These are phyloP conservation scores for Camponotus pennsylvanicus DNA, from an alignment of 1,140 invertebrate genomes.

Conservation along the genomic window DNA sequence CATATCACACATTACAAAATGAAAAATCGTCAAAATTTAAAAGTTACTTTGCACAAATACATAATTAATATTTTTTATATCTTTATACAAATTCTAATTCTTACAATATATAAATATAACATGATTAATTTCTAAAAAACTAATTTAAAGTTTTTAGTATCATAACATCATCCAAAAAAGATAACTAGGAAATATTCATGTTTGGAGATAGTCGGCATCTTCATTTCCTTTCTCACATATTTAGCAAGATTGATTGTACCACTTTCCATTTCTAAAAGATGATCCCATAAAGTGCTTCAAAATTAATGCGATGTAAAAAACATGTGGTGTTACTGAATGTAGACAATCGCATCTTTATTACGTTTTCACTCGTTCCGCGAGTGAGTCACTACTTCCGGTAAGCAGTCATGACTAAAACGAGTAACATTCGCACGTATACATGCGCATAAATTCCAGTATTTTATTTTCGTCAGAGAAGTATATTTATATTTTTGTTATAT, in stretches of 20 bases:
- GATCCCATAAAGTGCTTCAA: constrained; percentile 15
- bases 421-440: constrained; percentile 18
- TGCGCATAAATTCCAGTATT: constrained; percentile 23
- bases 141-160: not conserved
- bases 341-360: constrained; percentile 45
- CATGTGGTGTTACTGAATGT: constrained; percentile 33
- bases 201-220: not conserved
- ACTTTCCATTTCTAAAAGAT: constrained; percentile 66
- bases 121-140: not conserved
- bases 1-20: not conserved
- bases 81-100: not conserved
- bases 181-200: not conserved
- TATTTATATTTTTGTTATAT: constrained; percentile 38
- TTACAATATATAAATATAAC: not conserved
- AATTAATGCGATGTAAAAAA: constrained; percentile 6
- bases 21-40: not conserved
- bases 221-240: not conserved
- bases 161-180: not conserved
- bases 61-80: not conserved
- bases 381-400: constrained; percentile 49
- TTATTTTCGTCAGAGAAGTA: constrained; percentile 29
- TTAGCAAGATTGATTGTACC: constrained; percentile 47
- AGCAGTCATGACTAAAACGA: constrained; percentile 31
- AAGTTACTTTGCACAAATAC: not conserved
- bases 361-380: constrained; percentile 59